Evolutionary conservation across 1,140 invertebrate species (phyloP), one percentile per base, ranked within the genome.

Genomic region (Trichogramma pretiosum): DNA sequence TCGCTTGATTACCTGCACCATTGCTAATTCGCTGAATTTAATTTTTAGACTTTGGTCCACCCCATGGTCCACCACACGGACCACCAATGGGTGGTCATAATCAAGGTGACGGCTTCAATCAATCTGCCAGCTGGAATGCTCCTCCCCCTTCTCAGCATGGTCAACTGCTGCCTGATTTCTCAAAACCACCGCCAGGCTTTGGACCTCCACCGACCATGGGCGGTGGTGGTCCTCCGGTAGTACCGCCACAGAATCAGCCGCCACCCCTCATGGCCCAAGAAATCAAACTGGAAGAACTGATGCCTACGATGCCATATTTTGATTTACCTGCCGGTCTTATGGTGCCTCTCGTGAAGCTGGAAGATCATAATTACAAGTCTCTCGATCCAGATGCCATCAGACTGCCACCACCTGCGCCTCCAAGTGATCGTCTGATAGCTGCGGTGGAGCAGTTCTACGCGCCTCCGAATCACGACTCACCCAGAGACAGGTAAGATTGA

Each of bases 371-470:
- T 41, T 98, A 97, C 69, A 85, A 84, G 60, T 79, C 92, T 1
- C 66, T 98, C 37, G 89, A 98, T 72, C 88, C 94, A 1, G 83
- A 85, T 46, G 81, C 83, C 16, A 93, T 98, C 52, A 79, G 92
- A 33, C 72, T 98, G 38, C 94, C 94, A 34, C 86, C 93, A 16
- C 93, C 94, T 11, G 86, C 88, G 51, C 91, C 93, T 19, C 93
- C 93, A 11, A 94, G 82, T 63, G 94, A 98, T 39, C 75, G 92
- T 40, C 72, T 98, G 18, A 69, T 97, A 17, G 84, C 87, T 34
- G 93, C 94, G 34, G 85, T 98, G 0, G 93, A 97, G 65, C 89
- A 91, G 2, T 98, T 98, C 72, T 98, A 97, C 67, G 83, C 87
- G 9, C 81, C 86, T 23, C 92, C 93, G 10, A 87, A 87, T 52